Base-by-base conservation (phyloP, 2,888 invertebrate species). In the Chelonus formosanus region DNA sequence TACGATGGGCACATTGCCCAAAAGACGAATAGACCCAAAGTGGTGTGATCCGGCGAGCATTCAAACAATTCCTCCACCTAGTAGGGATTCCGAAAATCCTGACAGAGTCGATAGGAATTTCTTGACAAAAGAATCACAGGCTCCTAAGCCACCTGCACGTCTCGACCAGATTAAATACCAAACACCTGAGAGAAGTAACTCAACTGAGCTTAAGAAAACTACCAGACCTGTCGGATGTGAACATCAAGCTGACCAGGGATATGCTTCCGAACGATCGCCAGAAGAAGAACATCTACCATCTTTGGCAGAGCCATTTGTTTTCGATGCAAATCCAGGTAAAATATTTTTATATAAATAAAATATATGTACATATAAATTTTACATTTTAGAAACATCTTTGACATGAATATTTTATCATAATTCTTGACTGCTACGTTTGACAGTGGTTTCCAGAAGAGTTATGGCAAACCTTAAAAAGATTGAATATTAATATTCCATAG, bases 281-380 rank as follows among this genome's bases (percentile, higher is more conserved):
- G 92, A 92, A 83, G 92, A 92, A 72, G 92, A 92, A 83, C 90
- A 88, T 84, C 90, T 90, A 40, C 91, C 91, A 4, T 88, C 90
- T 20, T 85, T 91, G 66, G 89, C 89, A 4, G 79, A 77, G 54
- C 79, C 80, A 67, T 88, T 89, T 64, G 91, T 91, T 79, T 90
- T 91, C 8, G 91, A 90, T 79, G 89, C 91, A 74, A 90, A 88
- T 72, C 89, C 90, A 78, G 91, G 92, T 91, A 83, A 88, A 78
- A 36, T 43, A 44, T 43, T 61, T 34, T 58, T 34, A 58, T 54
- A 31, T 40, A 40, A 40, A 40, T 40, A 40, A 40, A 40, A 6
- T 40, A 40, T 5, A 4, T 40, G 3, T 40, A 5, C 2, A 20
- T 20, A 20, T 20, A 20, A 20, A 20, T 20, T 20, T 20, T 20